Evolutionary conservation across 1,140 invertebrate genomes (phyloP).

Genomic region (Drosophila nigrodunni): DNA sequence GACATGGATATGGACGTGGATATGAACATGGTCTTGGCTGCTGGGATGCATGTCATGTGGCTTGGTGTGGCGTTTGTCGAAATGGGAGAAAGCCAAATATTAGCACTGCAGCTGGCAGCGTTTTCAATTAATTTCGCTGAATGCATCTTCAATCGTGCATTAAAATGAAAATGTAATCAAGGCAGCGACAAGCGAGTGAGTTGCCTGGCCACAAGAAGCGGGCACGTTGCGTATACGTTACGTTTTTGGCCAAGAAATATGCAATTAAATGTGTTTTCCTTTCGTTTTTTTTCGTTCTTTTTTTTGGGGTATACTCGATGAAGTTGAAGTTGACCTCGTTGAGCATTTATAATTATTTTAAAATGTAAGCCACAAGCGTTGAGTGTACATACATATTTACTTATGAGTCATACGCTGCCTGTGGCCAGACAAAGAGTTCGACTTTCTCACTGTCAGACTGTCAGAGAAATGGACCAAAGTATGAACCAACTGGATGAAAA

Average conservation of each 20-base stretch:
- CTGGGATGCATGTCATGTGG: slow-evolving; percentile 4
- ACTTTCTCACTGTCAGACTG: background rate
- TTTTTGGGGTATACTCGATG: background rate
- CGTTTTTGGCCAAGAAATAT: slow-evolving; percentile 64
- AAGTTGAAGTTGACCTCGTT: slow-evolving; percentile 25
- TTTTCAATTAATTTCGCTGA: slow-evolving; percentile 80
- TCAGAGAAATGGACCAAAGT: slow-evolving; percentile 6
- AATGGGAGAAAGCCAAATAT: slow-evolving; percentile 68
- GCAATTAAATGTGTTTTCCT: slow-evolving; percentile 62
- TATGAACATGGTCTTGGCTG: slow-evolving; percentile 25
- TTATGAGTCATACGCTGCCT: slow-evolving; percentile 31
- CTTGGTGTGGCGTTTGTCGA: slow-evolving; percentile 14
- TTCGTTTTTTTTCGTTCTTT: background rate
- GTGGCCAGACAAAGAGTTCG: background rate
- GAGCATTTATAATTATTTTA: slow-evolving; percentile 73
- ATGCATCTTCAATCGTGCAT: slow-evolving; percentile 80
- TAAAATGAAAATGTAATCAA: slow-evolving; percentile 82
- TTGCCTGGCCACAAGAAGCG: slow-evolving; percentile 7
- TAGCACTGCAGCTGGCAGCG: slow-evolving; percentile 65
- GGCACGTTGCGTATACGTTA: slow-evolving; percentile 44
- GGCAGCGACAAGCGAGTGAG: slow-evolving; percentile 38
- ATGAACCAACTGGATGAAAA: slow-evolving; percentile 64
- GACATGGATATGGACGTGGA: too few species aligned
- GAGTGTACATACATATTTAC: slow-evolving; percentile 77
- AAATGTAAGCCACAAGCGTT: slow-evolving; percentile 73